Base-by-base conservation (phyloP, 2,888 invertebrate genomes). In the Drosophila ochracea region DNA sequence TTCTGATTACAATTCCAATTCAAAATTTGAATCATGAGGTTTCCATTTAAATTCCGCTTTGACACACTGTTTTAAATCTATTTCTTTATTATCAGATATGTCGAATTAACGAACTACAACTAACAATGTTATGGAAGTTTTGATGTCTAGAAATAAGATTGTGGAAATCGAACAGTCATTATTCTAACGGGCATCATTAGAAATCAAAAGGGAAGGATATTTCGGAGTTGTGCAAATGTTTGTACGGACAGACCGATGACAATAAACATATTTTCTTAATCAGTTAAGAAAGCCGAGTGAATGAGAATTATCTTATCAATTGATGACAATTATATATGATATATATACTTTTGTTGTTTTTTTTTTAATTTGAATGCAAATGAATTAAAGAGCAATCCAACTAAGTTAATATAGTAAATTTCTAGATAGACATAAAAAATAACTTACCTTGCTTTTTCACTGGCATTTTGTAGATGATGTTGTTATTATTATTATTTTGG, bases 361-460 rank as follows among this genome's bases (percentile, higher is more conserved):
- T 7, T 41, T 10, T 41, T 41, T 5, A 11, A 58, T 28, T 59
- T 66, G 35, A n/a, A 49, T 62, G 62, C 13, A 21, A n/a, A 61
- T 54, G 21, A 58, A 62, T 41, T 58, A 47, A 76, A 57, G 57
- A 37, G 33, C 62, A 16, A 30, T 21, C 2, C 21, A 16, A 11
- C 5, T n/a, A 43, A 43, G 11, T 43, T 13, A 10, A 43, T 21
- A 6, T 21, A 4, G 25, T 21, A 47, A 1, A 25, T 47, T 47
- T 16, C 9, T 21, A 2, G 9, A 47, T 53, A 57, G 19, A 13
- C n/a, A n/a, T 53, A 50, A 55, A 31, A 52, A 59, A 47, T 49
- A n/a, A 73, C 81, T 83, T 81, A 86, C 86, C 86, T 89, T 86
- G 86, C 80, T 86, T 86, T 82, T 86, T 86, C 67, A 86, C 86